These are phyloP conservation scores for Volucella inanis DNA, from an alignment of 2,888 invertebrate species.

Conservation along the genomic window DNA sequence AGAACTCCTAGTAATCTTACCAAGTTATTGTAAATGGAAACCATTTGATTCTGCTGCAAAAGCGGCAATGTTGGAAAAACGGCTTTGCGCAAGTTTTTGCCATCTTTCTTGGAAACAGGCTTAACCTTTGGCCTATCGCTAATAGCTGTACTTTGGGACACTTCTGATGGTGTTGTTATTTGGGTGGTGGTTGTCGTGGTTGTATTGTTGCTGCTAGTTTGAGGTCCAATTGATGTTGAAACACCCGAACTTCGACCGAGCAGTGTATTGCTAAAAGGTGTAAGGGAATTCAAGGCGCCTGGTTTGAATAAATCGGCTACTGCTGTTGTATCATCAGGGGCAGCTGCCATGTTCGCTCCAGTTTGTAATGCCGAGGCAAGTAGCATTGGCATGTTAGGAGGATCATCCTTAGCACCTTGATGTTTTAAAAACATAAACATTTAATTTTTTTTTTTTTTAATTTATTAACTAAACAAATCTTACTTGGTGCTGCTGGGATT, in stretches of 20 bases:
- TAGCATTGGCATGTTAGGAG: slow-evolving; percentile 62
- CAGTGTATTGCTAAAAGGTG: slow-evolving; percentile 59
- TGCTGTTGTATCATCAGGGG: slow-evolving; percentile 59
- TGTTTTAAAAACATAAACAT: background rate
- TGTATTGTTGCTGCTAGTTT: slow-evolving; percentile 73
- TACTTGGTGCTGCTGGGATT: slow-evolving; percentile 51
- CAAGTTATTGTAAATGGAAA: slow-evolving; percentile 83
- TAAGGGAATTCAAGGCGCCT: slow-evolving; percentile 52
- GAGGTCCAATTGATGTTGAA: slow-evolving; percentile 61
- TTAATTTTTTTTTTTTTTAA: background rate
- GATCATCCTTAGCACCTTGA: slow-evolving; percentile 58
- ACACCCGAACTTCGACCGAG: slow-evolving; percentile 55
- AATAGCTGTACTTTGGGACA: slow-evolving; percentile 88
- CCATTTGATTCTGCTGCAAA: slow-evolving; percentile 83
- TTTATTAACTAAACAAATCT: background rate
- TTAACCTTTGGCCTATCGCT: slow-evolving; percentile 93
- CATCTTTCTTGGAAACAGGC: slow-evolving; percentile 91
- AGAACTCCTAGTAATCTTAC: slow-evolving; percentile 78
- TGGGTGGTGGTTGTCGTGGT: slow-evolving; percentile 77
- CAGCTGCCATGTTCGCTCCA: slow-evolving; percentile 52
- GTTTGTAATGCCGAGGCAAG: slow-evolving; percentile 66
- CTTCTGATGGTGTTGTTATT: slow-evolving; percentile 83
- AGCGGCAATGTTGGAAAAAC: slow-evolving; percentile 81
- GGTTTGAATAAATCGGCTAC: slow-evolving; percentile 68
- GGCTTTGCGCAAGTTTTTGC: slow-evolving; percentile 88